Conservation (phyloP, 30 jellyfish, hydroid and myxozoan genomes). For the Aurelia sp. region DNA sequence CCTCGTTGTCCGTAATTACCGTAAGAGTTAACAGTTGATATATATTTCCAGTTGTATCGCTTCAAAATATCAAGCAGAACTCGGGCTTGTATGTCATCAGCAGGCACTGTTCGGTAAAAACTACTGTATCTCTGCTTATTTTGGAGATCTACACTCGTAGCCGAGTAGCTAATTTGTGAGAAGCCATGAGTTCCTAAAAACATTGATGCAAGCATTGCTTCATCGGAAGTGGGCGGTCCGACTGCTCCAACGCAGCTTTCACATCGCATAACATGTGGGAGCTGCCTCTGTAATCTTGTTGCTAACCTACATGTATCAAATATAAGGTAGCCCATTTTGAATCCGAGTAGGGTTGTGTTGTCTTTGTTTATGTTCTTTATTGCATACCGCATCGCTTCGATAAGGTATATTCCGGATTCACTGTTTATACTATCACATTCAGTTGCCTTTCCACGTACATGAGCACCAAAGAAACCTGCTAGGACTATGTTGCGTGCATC, state of each 20-base stretch:
- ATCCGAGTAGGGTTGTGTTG: not conserved
- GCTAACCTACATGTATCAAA: not conserved
- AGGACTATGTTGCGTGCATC: not conserved
- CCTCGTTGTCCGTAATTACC: constrained; percentile 64
- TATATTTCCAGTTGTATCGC: constrained; percentile 58
- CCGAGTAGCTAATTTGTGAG: constrained; percentile 39
- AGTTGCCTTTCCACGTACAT: not conserved
- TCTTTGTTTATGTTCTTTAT: not conserved
- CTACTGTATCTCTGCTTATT: constrained; percentile 5
- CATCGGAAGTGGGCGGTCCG: constrained; percentile 66
- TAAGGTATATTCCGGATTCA: not conserved
- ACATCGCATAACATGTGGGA: no score
- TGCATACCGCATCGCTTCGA: not conserved
- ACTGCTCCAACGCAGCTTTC: constrained; percentile 2
- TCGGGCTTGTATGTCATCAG: constrained; percentile 30
- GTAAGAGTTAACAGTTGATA: constrained; percentile 35
- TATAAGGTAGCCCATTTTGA: not conserved
- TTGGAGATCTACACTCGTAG: constrained; percentile 38
- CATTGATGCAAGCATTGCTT: constrained; percentile 38
- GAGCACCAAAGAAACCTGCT: not conserved
- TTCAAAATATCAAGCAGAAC: constrained; percentile 37
- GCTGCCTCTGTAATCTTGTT: not conserved
- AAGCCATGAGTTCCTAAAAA: constrained; percentile 13
- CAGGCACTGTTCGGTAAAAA: constrained; percentile 53
- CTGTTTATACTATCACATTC: not conserved